phyloP scores from a whole-genome alignment of 2,113 vertebrate species.

The Trematocara variabile region DNA sequence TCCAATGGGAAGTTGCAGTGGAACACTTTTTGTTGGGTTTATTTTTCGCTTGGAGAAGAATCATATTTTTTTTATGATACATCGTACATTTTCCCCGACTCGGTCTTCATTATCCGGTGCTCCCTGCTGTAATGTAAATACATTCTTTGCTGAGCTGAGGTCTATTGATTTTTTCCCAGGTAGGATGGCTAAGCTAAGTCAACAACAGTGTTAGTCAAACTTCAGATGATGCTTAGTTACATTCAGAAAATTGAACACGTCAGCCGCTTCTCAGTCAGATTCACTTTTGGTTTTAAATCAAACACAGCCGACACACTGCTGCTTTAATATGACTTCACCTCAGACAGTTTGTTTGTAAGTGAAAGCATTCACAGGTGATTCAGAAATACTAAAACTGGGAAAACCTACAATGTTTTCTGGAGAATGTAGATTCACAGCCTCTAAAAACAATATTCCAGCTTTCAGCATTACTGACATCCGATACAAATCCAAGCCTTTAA shows the following conservation, averaged over 20 bases:
- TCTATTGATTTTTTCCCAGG: slow-evolving; percentile 10
- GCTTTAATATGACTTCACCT: neutral
- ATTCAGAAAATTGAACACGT: neutral
- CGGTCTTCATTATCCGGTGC: slow-evolving; percentile 33
- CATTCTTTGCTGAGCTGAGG: slow-evolving; percentile 36
- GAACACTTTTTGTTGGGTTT: slow-evolving; percentile 16
- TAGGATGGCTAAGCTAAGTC: slow-evolving; percentile 32
- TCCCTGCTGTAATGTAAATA: slow-evolving; percentile 45
- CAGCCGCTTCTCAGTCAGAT: neutral
- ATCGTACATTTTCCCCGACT: slow-evolving; percentile 53
- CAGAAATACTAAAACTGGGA: neutral
- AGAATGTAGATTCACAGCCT: neutral
- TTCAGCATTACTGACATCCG: neutral
- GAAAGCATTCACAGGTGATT: neutral
- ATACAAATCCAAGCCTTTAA: neutral
- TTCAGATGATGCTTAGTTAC: slow-evolving; percentile 12
- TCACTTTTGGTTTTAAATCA: neutral
- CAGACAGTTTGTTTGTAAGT: neutral
- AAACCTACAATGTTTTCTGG: neutral
- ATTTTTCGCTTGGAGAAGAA: slow-evolving; percentile 23
- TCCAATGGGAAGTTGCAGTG: slow-evolving; percentile 49
- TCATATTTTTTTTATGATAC: slow-evolving; percentile 49
- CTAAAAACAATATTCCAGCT: neutral
- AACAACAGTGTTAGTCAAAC: neutral
- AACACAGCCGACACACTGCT: neutral